phyloP scores from a whole-genome alignment of 1,140 invertebrate species.

The Drosophila carrolli region DNA sequence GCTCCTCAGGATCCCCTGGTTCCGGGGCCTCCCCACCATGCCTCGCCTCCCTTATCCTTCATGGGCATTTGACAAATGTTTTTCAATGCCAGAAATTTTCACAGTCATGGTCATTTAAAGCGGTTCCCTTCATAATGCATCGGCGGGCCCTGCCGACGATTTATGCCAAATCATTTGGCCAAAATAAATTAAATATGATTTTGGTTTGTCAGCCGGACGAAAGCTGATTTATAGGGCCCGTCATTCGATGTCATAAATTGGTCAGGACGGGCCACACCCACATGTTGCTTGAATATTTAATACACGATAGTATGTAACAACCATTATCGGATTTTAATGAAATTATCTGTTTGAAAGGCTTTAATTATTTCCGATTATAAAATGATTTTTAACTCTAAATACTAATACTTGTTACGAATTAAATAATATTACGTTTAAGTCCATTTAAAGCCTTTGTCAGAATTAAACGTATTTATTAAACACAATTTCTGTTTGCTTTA shows the following conservation, averaged over 20 bases:
- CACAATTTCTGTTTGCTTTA: too few species aligned
- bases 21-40: background rate
- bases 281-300: constrained; percentile 33
- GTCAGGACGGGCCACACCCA: constrained; percentile 31
- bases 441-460: too few species aligned
- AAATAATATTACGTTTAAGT: too few species aligned
- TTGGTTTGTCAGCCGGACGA: constrained; percentile 58
- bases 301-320: background rate
- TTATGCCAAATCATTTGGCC: constrained; percentile 65
- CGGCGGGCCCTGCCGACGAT: constrained; percentile 22
- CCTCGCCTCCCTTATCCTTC: background rate
- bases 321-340: background rate
- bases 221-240: constrained; percentile 58
- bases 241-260: constrained; percentile 32
- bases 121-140: constrained; percentile 49
- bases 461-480: too few species aligned
- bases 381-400: background rate
- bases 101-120: constrained; percentile 78
- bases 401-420: background rate
- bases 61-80: constrained; percentile 67
- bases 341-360: background rate
- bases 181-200: constrained; percentile 64
- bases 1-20: constrained; percentile 28
- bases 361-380: constrained; percentile 1
- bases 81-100: constrained; percentile 55